Evolutionary conservation across 2,113 vertebrate genomes (phyloP).

Genomic region (Raja brachyura): DNA sequence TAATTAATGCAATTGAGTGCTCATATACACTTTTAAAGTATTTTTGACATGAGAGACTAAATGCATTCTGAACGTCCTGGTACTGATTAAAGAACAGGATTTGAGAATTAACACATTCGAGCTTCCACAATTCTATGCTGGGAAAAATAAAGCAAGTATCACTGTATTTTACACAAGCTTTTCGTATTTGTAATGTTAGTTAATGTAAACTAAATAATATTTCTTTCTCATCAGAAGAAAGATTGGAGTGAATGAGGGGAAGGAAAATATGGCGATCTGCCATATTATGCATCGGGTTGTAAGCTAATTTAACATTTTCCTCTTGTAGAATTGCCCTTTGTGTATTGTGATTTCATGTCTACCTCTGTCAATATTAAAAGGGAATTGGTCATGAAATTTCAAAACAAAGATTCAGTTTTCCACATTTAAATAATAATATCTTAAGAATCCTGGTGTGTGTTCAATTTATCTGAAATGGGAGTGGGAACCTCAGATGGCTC

Average conservation of each 20-base stretch:
- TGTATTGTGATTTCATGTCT: not conserved
- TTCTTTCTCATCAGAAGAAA: not conserved
- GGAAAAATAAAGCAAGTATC: not conserved
- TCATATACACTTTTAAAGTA: not conserved
- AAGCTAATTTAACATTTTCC: not conserved
- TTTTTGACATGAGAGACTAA: slow-evolving; percentile 13
- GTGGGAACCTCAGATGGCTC: not conserved
- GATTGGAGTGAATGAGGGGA: not conserved
- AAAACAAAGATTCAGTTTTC: not conserved
- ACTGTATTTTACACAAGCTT: not conserved
- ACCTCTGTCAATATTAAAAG: not conserved
- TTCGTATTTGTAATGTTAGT: not conserved
- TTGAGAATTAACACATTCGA: slow-evolving; percentile 1
- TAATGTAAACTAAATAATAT: not conserved
- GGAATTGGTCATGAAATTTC: not conserved
- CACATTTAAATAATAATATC: not conserved
- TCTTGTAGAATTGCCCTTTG: not conserved
- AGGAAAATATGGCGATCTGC: not conserved
- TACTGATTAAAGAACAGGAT: not conserved
- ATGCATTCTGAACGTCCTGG: not conserved
- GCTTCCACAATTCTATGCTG: not conserved
- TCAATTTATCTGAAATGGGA: not conserved
- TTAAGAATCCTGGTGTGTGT: not conserved
- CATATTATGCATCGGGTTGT: not conserved
- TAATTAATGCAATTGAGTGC: slow-evolving; percentile 37